These are phyloP conservation scores for Dysdera silvatica DNA, from an alignment of 1,140 invertebrate species.

Conservation along the genomic window DNA sequence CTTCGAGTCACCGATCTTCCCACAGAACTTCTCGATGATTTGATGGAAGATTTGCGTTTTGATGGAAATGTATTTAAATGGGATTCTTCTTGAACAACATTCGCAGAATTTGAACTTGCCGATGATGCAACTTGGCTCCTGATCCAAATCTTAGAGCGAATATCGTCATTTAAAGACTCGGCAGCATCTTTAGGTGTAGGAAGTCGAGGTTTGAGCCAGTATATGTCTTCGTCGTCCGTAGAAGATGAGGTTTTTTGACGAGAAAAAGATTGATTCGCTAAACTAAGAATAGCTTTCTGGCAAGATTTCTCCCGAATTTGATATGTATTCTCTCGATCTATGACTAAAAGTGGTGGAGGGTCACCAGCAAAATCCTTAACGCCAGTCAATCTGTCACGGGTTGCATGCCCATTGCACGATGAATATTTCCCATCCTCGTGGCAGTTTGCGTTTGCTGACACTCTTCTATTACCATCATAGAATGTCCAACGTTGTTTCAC, in stretches of 20 bases:
- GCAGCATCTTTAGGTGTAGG: too few relatives aligned
- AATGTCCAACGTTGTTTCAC: too few relatives aligned
- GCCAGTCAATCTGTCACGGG: neutral
- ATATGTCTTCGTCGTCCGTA: constrained; percentile 56
- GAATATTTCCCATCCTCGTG: too few relatives aligned
- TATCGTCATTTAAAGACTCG: too few relatives aligned
- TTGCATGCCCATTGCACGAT: neutral
- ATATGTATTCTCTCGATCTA: constrained; percentile 61
- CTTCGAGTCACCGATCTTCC: too few relatives aligned
- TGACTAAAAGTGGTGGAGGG: constrained; percentile 55
- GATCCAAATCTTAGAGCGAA: neutral
- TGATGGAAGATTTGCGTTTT: too few relatives aligned
- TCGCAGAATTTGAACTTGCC: neutral
- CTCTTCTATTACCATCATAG: constrained; percentile 53
- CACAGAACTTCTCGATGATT: too few relatives aligned
- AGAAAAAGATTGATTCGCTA: constrained; percentile 55
- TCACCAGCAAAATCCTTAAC: neutral
- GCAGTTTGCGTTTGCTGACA: too few relatives aligned
- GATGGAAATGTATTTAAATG: too few relatives aligned
- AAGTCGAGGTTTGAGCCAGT: constrained; percentile 62
- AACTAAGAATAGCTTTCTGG: constrained; percentile 60
- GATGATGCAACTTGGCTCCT: neutral
- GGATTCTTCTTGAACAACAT: neutral
- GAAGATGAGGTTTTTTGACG: constrained; percentile 35
- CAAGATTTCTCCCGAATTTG: constrained; percentile 57